These are phyloP conservation scores for Macropodus opercularis DNA, from an alignment of 2,797 vertebrate genomes.

Conservation along the genomic window DNA sequence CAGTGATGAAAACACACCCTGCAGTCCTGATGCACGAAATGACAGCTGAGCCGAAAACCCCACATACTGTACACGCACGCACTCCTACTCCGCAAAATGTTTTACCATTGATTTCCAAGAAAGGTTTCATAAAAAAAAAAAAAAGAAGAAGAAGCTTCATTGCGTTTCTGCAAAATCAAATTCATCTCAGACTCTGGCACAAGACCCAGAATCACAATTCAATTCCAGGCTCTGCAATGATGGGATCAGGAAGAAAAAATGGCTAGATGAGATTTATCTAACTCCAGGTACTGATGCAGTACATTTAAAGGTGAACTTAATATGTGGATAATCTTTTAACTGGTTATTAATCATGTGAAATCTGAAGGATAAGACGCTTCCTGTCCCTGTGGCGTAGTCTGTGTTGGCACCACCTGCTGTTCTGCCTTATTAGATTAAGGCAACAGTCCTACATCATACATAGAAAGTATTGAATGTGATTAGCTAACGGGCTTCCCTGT, in stretches of 20 bases:
- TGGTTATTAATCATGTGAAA: constrained; percentile 25
- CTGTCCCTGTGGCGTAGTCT: neutral
- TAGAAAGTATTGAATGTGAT: constrained; percentile 29
- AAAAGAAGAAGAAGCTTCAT: constrained; percentile 11
- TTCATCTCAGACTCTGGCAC: constrained; percentile 50
- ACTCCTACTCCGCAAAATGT: constrained; percentile 35
- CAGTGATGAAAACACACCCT: constrained; percentile 27
- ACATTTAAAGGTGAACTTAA: constrained; percentile 28
- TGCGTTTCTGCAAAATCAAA: constrained; percentile 46
- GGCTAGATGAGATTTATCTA: constrained; percentile 32
- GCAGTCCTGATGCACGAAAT: constrained; percentile 1
- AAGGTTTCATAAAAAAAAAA: constrained; percentile 24
- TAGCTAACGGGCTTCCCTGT: constrained; percentile 1
- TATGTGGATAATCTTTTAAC: constrained; percentile 8
- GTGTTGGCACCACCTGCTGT: neutral
- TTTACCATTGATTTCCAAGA: constrained; percentile 51
- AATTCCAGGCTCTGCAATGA: constrained; percentile 48
- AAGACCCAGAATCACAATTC: constrained; percentile 43
- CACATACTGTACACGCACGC: neutral
- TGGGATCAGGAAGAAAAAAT: constrained; percentile 44
- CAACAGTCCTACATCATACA: constrained; percentile 20
- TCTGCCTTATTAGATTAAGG: constrained; percentile 14
- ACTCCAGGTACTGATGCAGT: constrained; percentile 24
- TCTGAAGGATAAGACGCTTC: neutral
- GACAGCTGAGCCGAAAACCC: constrained; percentile 16